phyloP scores from a whole-genome alignment of 2,888 invertebrate genomes.

The Mactromeris polynyma region DNA sequence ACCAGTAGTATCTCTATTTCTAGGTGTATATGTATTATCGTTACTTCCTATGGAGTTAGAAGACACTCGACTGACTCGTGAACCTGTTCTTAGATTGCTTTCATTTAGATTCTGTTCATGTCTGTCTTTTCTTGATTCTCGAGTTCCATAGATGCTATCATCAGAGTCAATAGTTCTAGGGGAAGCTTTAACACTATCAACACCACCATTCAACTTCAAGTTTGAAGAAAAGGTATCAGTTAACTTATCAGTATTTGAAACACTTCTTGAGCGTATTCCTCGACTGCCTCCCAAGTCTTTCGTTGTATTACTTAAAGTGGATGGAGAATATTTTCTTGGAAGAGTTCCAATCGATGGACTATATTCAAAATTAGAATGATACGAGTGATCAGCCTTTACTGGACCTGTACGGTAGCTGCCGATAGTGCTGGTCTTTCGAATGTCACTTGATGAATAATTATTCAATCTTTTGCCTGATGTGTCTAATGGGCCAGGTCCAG shows the following conservation, averaged over 20 bases:
- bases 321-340: slow-evolving; percentile 51
- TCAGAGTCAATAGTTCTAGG: slow-evolving; percentile 61
- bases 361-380: slow-evolving; percentile 56
- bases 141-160: slow-evolving; percentile 46
- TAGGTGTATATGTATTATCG: slow-evolving; percentile 57
- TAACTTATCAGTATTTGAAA: slow-evolving; percentile 63
- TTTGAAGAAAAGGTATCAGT: slow-evolving; percentile 50
- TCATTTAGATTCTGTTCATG: slow-evolving; percentile 59
- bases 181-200: slow-evolving; percentile 63
- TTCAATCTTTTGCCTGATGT: slow-evolving; percentile 72
- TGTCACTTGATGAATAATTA: slow-evolving; percentile 42
- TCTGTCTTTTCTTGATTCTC: slow-evolving; percentile 67
- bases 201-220: slow-evolving; percentile 53
- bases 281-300: slow-evolving; percentile 46
- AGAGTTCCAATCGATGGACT: slow-evolving; percentile 57
- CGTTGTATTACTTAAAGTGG: slow-evolving; percentile 39
- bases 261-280: slow-evolving; percentile 70
- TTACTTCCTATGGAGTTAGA: slow-evolving; percentile 31
- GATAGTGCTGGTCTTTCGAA: slow-evolving; percentile 49
- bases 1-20: slow-evolving; percentile 48
- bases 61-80: slow-evolving; percentile 63
- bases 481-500: slow-evolving; percentile 81
- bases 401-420: slow-evolving; percentile 68
- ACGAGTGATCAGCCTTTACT: slow-evolving; percentile 76
- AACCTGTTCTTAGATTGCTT: slow-evolving; percentile 53